Conservation (phyloP, 2,888 invertebrate genomes). For the Elgonia sp. region DNA sequence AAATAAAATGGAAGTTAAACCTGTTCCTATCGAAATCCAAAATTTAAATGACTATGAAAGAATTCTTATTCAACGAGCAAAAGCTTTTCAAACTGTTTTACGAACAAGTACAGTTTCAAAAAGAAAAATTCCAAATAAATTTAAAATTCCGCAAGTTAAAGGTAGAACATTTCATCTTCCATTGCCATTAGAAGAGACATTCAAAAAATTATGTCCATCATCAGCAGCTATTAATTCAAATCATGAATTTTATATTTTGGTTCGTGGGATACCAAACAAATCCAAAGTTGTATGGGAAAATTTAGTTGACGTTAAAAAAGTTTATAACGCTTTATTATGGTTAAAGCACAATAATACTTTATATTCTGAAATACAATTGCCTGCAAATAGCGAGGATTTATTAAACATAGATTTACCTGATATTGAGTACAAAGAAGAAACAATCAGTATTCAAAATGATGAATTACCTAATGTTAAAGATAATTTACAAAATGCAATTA, state of each 20-base stretch:
- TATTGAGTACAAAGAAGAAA: neutral
- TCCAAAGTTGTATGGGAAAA: conserved; percentile 79
- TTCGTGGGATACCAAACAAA: conserved; percentile 81
- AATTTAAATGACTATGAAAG: conserved; percentile 74
- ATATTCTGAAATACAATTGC: conserved; percentile 79
- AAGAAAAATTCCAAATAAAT: conserved; percentile 51
- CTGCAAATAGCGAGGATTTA: conserved; percentile 61
- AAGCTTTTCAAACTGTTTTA: conserved; percentile 82
- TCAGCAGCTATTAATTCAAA: conserved; percentile 79
- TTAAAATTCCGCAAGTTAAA: conserved; percentile 75
- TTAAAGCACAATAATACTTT: conserved; percentile 79
- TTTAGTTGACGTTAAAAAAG: conserved; percentile 80
- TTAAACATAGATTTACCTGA: conserved; percentile 46
- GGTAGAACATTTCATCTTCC: conserved; percentile 83
- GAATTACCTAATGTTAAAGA: neutral
- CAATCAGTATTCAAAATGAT: neutral
- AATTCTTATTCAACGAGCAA: conserved; percentile 80
- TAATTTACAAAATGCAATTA: neutral
- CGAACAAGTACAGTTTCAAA: conserved; percentile 81
- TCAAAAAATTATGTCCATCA: conserved; percentile 80
- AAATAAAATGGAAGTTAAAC: conserved; percentile 73
- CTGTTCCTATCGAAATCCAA: conserved; percentile 73
- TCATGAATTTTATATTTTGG: conserved; percentile 81
- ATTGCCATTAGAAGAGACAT: conserved; percentile 82
- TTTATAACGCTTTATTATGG: conserved; percentile 53